Conservation (phyloP, 2,797 vertebrate genomes). For the Falco naumanni region DNA sequence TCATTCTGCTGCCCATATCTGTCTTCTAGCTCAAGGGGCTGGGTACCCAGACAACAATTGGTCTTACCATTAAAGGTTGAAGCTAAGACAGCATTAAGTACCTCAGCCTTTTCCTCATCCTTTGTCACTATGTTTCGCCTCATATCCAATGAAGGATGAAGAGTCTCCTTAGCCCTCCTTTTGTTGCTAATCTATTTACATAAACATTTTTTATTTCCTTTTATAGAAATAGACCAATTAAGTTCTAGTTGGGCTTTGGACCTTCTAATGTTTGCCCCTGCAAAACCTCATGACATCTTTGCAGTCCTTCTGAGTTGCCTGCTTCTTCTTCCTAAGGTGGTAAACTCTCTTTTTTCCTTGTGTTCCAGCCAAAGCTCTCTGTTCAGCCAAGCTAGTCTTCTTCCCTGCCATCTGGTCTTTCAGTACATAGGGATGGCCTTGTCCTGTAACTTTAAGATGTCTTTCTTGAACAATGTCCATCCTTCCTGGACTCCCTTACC, state of each 20-base stretch:
- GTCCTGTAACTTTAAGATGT: not conserved
- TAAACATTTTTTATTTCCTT: not conserved
- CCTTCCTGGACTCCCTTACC: not conserved
- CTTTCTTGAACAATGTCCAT: not conserved
- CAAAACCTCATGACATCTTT: not conserved
- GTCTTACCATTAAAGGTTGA: not conserved
- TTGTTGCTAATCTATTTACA: not conserved
- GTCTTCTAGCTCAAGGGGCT: not conserved
- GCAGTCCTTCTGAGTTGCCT: not conserved
- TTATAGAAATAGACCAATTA: not conserved
- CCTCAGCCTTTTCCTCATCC: not conserved
- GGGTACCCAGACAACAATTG: not conserved
- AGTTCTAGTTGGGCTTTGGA: not conserved
- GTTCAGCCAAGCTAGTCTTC: not conserved
- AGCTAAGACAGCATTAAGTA: not conserved
- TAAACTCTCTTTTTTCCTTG: rapidly evolving
- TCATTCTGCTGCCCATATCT: not conserved
- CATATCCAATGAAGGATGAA: not conserved
- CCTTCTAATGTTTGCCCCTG: not conserved
- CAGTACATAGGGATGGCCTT: not conserved
- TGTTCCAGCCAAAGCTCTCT: not conserved
- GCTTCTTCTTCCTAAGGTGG: not conserved
- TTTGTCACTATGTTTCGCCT: not conserved
- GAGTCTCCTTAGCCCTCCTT: not conserved
- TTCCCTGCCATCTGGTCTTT: rapidly evolving